Evolutionary conservation across 2,888 invertebrate species (phyloP).

Genomic region (Drosophila putrida): DNA sequence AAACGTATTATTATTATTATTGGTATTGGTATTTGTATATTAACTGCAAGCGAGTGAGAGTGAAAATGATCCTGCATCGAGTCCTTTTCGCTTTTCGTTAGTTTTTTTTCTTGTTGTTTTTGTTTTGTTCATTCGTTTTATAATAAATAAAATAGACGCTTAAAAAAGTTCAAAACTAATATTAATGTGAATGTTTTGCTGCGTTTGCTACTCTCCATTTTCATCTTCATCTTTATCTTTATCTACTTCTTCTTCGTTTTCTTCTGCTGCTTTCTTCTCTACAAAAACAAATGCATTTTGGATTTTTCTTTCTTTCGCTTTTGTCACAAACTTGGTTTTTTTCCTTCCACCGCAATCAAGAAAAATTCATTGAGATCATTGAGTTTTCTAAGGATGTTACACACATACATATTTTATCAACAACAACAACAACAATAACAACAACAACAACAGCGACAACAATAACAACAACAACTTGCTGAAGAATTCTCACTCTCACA

Average conservation of each 20-base stretch:
- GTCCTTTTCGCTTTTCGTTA: constrained; percentile 7
- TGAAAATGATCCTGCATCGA: constrained; percentile 35
- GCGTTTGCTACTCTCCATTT: constrained; percentile 3
- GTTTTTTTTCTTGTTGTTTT: constrained; percentile 25
- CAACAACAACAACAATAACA: constrained; percentile 31
- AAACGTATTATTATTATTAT: not conserved
- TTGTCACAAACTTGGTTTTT: constrained; percentile 3
- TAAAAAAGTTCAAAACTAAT: constrained; percentile 65
- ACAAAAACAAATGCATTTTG: constrained; percentile 73
- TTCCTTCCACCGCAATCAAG: constrained; percentile 70
- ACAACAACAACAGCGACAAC: constrained; percentile 20
- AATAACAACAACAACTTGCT: constrained; percentile 23
- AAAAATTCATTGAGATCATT: constrained; percentile 80
- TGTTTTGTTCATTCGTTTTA: constrained; percentile 19
- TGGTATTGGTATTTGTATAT: too few species aligned
- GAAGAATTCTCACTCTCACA: constrained; percentile 51
- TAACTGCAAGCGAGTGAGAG: constrained; percentile 67
- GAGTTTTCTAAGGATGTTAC: constrained; percentile 74
- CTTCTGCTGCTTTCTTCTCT: constrained; percentile 30
- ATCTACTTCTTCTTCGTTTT: constrained; percentile 25
- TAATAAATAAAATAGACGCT: constrained; percentile 65
- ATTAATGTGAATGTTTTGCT: constrained; percentile 75
- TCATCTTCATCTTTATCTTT: not conserved
- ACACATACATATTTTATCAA: constrained; percentile 25
- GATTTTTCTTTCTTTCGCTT: constrained; percentile 49